These are phyloP conservation scores for Spicauda simplicius DNA, from an alignment of 2,888 invertebrate species.

Conservation along the genomic window DNA sequence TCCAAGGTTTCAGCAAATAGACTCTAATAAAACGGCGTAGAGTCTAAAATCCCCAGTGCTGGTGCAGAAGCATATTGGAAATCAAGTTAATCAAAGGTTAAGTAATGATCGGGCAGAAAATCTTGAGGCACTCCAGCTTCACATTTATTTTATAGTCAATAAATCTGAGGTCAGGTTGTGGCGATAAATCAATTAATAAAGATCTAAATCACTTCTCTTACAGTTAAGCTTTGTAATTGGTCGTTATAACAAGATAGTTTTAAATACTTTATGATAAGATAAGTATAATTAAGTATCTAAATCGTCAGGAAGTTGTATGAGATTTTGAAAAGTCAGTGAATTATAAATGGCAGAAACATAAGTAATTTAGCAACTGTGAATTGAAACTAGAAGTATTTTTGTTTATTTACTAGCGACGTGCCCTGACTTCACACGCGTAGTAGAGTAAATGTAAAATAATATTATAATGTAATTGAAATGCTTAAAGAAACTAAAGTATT, in stretches of 20 bases:
- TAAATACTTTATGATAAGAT: background rate
- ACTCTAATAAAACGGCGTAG: background rate
- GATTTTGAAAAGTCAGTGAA: too few species aligned
- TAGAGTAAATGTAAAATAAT: too few species aligned
- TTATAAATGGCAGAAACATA: too few species aligned
- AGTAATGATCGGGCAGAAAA: constrained; percentile 54
- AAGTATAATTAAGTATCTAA: background rate
- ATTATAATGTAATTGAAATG: too few species aligned
- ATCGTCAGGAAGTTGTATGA: too few species aligned
- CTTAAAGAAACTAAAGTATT: too few species aligned
- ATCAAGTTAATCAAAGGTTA: constrained; percentile 56
- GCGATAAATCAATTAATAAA: constrained; percentile 30
- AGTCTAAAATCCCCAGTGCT: background rate
- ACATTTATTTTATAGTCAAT: constrained; percentile 49
- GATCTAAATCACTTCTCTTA: background rate
- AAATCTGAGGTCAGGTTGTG: constrained; percentile 22
- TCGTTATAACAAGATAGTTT: background rate
- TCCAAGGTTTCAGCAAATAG: background rate
- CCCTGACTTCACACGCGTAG: too few species aligned
- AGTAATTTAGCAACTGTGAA: too few species aligned
- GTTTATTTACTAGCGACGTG: too few species aligned
- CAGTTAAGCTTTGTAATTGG: constrained; percentile 4
- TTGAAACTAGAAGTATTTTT: too few species aligned
- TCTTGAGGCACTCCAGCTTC: constrained; percentile 48
- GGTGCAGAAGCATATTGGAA: constrained; percentile 34